Evolutionary conservation across 2,113 vertebrate species (phyloP).

Genomic region (Phrynosoma blainvillii): DNA sequence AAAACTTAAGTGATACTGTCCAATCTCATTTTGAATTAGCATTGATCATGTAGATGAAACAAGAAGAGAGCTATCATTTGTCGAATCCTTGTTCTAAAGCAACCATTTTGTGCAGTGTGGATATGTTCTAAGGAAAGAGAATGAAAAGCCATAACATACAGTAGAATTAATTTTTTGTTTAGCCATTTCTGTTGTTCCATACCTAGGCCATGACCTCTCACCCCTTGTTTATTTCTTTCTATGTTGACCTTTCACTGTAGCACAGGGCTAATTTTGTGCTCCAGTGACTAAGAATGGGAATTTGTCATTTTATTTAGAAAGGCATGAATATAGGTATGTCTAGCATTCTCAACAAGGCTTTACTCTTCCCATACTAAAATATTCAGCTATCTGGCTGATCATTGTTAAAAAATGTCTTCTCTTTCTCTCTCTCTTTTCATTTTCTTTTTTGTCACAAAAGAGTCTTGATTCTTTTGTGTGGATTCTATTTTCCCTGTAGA

Average conservation of each 20-base stretch:
- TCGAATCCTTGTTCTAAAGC: background rate
- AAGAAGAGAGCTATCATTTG: background rate
- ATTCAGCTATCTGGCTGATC: slow-evolving; percentile 35
- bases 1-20: background rate
- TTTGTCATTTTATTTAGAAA: slow-evolving; percentile 85
- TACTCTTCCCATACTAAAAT: slow-evolving; percentile 63
- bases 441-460: slow-evolving; percentile 61
- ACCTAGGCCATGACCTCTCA: slow-evolving; percentile 61
- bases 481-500: background rate
- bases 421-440: background rate
- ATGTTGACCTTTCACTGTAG: slow-evolving; percentile 79
- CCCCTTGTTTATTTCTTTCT: slow-evolving; percentile 70
- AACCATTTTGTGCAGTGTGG: background rate
- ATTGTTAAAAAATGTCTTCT: slow-evolving; percentile 44
- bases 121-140: slow-evolving; percentile 10
- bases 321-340: slow-evolving; percentile 77
- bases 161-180: slow-evolving; percentile 39
- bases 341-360: slow-evolving; percentile 64
- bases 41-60: background rate
- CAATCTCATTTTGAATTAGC: background rate
- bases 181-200: slow-evolving; percentile 52
- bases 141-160: slow-evolving; percentile 36
- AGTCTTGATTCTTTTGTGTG: slow-evolving; percentile 68
- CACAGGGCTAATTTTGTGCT: slow-evolving; percentile 86
- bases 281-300: slow-evolving; percentile 82